Evolutionary conservation across 2,797 vertebrate genomes (phyloP).

Genomic region (Hylomyscus alleni): DNA sequence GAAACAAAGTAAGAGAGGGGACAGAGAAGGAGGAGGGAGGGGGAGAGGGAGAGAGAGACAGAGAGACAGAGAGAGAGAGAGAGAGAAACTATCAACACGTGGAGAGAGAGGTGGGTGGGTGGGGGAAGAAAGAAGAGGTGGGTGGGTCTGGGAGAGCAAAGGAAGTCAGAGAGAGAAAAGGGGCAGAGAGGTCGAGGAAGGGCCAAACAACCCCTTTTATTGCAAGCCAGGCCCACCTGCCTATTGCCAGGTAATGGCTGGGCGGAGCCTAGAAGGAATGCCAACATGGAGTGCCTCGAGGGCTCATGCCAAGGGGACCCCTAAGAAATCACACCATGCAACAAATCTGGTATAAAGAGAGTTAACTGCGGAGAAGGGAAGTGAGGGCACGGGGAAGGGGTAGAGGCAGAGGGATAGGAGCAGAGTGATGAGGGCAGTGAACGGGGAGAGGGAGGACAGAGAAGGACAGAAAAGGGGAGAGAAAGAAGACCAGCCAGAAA

Average conservation of each 20-base stretch:
- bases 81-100: too few relatives aligned
- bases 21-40: not conserved
- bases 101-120: too few relatives aligned
- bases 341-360: not conserved
- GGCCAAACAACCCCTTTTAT: too few relatives aligned
- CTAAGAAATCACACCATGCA: not conserved
- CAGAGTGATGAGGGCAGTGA: not conserved
- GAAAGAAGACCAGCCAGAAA: not conserved
- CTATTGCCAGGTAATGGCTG: too few relatives aligned
- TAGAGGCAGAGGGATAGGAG: not conserved
- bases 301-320: not conserved
- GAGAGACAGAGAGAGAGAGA: too few relatives aligned
- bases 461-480: not conserved
- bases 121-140: too few relatives aligned
- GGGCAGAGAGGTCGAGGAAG: too few relatives aligned
- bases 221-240: too few relatives aligned
- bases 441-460: not conserved
- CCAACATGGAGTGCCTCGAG: not conserved
- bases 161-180: too few relatives aligned
- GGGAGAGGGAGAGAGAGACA: rapidly evolving
- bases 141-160: too few relatives aligned
- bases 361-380: not conserved
- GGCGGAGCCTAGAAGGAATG: not conserved
- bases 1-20: not conserved
- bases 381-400: too few relatives aligned